Percentiles rank a stretch among this genome's conserved stretches.
These are phyloP conservation scores for Hippasteria phrygiana DNA, from an alignment of 53 echinoderm and acorn worm species.

Conservation along the genomic window DNA sequence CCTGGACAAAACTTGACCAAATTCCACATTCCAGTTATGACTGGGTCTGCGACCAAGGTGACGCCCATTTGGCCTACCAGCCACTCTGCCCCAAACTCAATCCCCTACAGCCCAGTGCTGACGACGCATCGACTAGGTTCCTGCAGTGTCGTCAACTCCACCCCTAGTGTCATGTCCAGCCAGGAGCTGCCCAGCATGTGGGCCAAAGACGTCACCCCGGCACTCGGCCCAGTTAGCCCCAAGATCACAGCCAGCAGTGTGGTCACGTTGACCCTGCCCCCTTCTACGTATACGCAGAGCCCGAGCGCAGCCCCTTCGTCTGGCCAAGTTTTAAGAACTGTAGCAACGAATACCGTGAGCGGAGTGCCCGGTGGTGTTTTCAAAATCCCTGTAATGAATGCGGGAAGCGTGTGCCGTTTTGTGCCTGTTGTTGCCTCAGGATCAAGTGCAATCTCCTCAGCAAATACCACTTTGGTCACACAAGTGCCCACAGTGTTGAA, in stretches of 20 bases:
- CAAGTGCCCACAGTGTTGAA: neutral
- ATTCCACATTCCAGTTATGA: neutral
- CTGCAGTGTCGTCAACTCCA: constrained; percentile 86
- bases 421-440: constrained; percentile 30
- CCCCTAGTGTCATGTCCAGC: constrained; percentile 91
- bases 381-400: constrained; percentile 44
- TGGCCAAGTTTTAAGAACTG: neutral
- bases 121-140: constrained; percentile 71
- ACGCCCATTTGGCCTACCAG: neutral
- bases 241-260: neutral
- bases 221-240: neutral
- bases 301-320: neutral
- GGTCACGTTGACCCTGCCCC: neutral
- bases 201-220: constrained; percentile 12
- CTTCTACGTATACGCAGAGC: neutral
- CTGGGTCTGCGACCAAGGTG: neutral
- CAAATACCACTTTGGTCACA: neutral
- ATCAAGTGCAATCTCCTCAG: constrained; percentile 37
- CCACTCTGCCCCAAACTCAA: constrained; percentile 19
- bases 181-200: constrained; percentile 71
- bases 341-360: neutral
- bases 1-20: constrained; percentile 51
- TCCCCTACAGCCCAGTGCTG: constrained; percentile 62
- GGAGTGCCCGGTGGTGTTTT: constrained; percentile 33
- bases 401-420: constrained; percentile 48